Evolutionary conservation across 2,797 vertebrate genomes (phyloP).

Genomic region (Aplochiton taeniatus): DNA sequence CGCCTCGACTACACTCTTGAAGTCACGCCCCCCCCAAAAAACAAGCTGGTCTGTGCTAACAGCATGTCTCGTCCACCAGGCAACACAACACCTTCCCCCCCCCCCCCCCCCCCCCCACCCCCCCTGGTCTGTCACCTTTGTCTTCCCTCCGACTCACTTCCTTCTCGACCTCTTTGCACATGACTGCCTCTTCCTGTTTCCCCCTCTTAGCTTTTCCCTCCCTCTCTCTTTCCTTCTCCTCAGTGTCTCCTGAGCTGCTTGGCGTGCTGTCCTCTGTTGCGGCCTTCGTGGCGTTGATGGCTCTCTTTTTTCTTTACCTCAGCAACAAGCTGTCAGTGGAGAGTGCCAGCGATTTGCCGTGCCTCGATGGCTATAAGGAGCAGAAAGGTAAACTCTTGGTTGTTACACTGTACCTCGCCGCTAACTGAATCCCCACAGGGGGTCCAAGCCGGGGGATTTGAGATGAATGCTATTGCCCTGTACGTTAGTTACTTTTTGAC

Average conservation of each 20-base stretch:
- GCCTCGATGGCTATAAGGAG: slow-evolving; percentile 80
- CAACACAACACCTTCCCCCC: no score
- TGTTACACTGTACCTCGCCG: not conserved
- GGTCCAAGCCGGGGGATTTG: no score
- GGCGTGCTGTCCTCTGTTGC: slow-evolving; percentile 93
- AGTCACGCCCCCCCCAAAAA: no score
- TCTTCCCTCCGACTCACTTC: slow-evolving; percentile 14
- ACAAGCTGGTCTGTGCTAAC: not conserved
- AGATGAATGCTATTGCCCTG: no score
- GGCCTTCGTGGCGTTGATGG: slow-evolving; percentile 89
- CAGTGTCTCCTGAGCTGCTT: slow-evolving; percentile 96
- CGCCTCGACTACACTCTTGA: slow-evolving; percentile 45
- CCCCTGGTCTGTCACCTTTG: slow-evolving; percentile 7
- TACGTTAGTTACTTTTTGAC: no score
- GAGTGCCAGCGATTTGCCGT: slow-evolving; percentile 83
- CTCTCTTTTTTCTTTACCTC: slow-evolving; percentile 95
- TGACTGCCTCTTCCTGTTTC: slow-evolving; percentile 8
- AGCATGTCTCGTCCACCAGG: not conserved
- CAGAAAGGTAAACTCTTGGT: slow-evolving; percentile 76
- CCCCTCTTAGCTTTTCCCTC: slow-evolving; percentile 11
- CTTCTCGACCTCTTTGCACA: not conserved
- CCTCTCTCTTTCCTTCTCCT: slow-evolving; percentile 29
- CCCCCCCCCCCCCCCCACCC: not conserved
- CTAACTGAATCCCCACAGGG: no score
- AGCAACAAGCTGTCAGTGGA: slow-evolving; percentile 96